Evolutionary conservation across 2,113 vertebrate genomes (phyloP).

Genomic region (Colaptes auratus): DNA sequence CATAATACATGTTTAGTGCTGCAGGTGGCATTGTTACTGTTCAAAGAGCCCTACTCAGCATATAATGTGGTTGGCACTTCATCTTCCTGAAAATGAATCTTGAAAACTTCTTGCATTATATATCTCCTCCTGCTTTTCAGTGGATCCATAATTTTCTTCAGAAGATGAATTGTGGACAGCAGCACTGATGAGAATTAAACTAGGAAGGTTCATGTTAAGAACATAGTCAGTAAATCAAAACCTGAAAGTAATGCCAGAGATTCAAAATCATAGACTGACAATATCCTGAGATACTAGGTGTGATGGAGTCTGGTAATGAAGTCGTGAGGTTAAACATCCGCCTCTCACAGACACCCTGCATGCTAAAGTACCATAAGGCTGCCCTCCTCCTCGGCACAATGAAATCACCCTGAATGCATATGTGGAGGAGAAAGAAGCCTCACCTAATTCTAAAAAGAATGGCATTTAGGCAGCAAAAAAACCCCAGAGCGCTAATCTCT

Average conservation of each 20-base stretch:
- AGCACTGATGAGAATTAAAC: conserved; percentile 66
- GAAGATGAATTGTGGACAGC: conserved; percentile 39
- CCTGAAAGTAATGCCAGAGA: background rate
- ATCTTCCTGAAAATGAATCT: conserved; percentile 69
- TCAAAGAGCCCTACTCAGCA: conserved; percentile 66
- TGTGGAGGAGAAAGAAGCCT: background rate
- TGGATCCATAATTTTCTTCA: conserved; percentile 59
- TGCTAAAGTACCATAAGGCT: background rate
- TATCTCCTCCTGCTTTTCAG: conserved; percentile 61
- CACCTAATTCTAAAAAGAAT: background rate
- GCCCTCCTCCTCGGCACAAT: background rate
- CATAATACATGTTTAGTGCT: conserved; percentile 66
- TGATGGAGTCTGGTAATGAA: conserved; percentile 14
- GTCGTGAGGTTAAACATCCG: background rate
- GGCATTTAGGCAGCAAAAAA: background rate
- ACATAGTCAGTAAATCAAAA: conserved; percentile 68
- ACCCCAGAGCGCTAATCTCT: background rate
- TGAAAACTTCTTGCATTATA: conserved; percentile 73
- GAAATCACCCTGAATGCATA: background rate
- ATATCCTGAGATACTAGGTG: background rate
- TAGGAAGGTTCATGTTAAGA: conserved; percentile 68
- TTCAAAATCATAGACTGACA: background rate
- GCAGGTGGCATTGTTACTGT: conserved; percentile 74
- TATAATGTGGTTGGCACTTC: conserved; percentile 35
- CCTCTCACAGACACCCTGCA: background rate